Base-by-base conservation (phyloP, 2,797 vertebrate species). In the Enteromius radiatus region DNA sequence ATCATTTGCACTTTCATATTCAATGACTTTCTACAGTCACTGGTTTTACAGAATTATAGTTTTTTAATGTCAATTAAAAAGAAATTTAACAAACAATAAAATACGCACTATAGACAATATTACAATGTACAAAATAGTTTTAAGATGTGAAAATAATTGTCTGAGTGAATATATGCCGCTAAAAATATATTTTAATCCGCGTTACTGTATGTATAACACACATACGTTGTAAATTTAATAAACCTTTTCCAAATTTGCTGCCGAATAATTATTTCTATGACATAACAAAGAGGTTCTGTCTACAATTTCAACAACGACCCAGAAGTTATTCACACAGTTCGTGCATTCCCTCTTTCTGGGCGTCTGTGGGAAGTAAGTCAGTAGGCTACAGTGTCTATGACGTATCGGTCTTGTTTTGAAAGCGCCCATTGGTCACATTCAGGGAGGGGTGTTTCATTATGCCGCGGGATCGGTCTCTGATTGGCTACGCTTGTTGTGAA, bases 371-470 rank as follows among this genome's bases (percentile, higher is more conserved):
- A 54, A 54, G 71, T 43, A 28, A 31, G 36, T 33, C 33, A 23
- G 65, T 19, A 47, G 47, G 63, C 9, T 19, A 15, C 6, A 56
- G 19, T 36, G n/a, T 31, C 49, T 21, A 11, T 68, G 80, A 23
- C 26, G 64, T 19, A 0, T 76, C 4, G 1, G 17, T 76, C 17
- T 47, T 47, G 38, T 38, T 82, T 65, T 52, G 21, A 65, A 59
- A 74, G 6, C 56, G 19, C 33, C 65, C 12, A 85, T 85, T 85
- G 80, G 84, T 75, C 17, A 41, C 61, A n/a, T 17, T 10, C 54
- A 7, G 28, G 5, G 38, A 68, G 64, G 71, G 71, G 49, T 75
- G 61, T 65, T 64, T 75, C 4, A 69, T 49, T 41, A 49, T 14
- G 54, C 1, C 0, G 7, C 17, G 1, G 19, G 28, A 6, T 15